phyloP scores from a whole-genome alignment of 2,113 vertebrate genomes.

The Phycodurus eques region DNA sequence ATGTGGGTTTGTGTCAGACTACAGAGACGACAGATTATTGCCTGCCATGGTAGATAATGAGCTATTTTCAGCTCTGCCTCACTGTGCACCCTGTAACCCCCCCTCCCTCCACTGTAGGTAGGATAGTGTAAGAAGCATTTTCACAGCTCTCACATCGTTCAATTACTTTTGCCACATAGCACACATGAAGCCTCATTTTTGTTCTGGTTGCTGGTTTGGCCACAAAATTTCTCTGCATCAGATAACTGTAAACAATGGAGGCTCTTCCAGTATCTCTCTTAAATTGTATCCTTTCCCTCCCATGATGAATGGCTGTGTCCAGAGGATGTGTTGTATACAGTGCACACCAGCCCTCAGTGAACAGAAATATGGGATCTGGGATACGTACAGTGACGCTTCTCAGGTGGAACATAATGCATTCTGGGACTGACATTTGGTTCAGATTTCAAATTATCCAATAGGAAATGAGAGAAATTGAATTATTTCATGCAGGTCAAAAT shows the following conservation, averaged over 20 bases:
- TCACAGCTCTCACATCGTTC: constrained; percentile 14
- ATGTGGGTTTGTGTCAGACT: constrained; percentile 26
- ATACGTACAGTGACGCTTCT: background rate
- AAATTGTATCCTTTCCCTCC: constrained; percentile 4
- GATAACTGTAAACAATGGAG: constrained; percentile 42
- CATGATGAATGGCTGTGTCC: constrained; percentile 13
- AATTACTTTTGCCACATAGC: constrained; percentile 22
- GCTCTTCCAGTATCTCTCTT: constrained; percentile 13
- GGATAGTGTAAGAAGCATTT: constrained; percentile 21
- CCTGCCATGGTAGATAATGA: constrained; percentile 48
- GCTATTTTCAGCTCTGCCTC: constrained; percentile 58
- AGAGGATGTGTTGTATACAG: background rate
- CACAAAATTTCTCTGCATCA: constrained; percentile 14
- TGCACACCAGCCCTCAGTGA: background rate
- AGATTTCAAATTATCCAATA: background rate
- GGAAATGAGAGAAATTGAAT: background rate
- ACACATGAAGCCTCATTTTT: constrained; percentile 28
- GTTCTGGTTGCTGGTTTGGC: constrained; percentile 11
- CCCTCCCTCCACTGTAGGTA: constrained; percentile 23
- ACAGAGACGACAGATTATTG: constrained; percentile 39
- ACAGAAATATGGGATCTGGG: constrained; percentile 1
- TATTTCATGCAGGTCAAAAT: background rate
- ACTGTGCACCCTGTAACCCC: constrained; percentile 28
- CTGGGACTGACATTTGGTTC: background rate
- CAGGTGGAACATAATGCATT: background rate